Conservation (phyloP, 1,140 invertebrate species). For the Drosophila fuyamai region DNA sequence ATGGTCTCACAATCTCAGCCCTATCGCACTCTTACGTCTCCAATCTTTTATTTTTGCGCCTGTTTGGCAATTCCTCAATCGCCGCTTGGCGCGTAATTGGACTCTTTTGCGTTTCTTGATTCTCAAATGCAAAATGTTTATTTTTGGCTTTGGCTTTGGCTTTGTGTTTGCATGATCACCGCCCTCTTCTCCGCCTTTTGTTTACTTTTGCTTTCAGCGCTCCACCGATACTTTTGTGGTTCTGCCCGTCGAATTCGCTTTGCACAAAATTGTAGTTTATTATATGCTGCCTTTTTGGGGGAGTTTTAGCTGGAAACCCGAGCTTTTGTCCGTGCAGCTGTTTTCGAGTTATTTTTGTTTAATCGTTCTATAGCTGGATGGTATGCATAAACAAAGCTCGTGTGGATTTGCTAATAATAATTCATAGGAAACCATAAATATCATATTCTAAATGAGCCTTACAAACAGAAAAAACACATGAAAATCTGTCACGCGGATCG, state of each 20-base stretch:
- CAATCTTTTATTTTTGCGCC: constrained; percentile 39
- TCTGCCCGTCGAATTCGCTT: constrained; percentile 17
- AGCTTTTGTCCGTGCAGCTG: constrained; percentile 65
- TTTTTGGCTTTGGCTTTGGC: constrained; percentile 66
- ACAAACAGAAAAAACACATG: background rate
- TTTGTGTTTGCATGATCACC: constrained; percentile 38
- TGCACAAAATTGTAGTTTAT: constrained; percentile 69
- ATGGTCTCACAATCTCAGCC: constrained; percentile 11
- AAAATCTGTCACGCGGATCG: background rate
- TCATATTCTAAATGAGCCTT: background rate
- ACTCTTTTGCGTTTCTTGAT: constrained; percentile 48
- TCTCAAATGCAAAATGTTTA: constrained; percentile 65
- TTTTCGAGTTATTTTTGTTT: constrained; percentile 19
- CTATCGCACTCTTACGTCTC: background rate
- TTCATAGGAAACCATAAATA: constrained; percentile 46
- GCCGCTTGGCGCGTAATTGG: constrained; percentile 59
- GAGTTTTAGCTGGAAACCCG: constrained; percentile 58
- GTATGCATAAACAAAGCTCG: constrained; percentile 17
- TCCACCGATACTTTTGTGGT: constrained; percentile 27
- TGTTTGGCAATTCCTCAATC: constrained; percentile 58
- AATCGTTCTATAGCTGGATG: constrained; percentile 23
- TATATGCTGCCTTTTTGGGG: constrained; percentile 17
- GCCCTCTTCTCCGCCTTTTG: constrained; percentile 38
- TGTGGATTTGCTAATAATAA: constrained; percentile 7
- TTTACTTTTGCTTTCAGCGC: constrained; percentile 64